Percentiles rank a stretch among this genome's conserved stretches.
Conservation (phyloP, 1,140 invertebrate species). For the Drosophila sechellia region DNA sequence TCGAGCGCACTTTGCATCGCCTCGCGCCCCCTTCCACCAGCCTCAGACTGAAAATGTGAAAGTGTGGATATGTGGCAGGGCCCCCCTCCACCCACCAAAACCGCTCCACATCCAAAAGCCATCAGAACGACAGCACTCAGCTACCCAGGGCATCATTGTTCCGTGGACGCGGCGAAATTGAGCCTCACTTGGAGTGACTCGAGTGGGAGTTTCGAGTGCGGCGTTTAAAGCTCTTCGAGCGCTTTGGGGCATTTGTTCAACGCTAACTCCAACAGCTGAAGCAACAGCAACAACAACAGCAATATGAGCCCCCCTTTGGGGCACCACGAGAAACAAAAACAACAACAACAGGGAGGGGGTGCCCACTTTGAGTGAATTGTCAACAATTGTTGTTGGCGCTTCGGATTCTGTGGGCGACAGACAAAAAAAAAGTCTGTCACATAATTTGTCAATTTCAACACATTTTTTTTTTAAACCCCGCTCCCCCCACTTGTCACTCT, state of each 20-base stretch:
- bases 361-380: constrained; percentile 77
- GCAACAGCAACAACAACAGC: constrained; percentile 26
- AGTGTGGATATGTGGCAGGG: not conserved
- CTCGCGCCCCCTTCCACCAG: constrained; percentile 59
- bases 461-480: constrained; percentile 40
- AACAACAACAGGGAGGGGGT: constrained; percentile 17
- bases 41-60: constrained; percentile 46
- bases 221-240: constrained; percentile 78
- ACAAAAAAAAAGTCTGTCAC: constrained; percentile 81
- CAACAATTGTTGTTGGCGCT: constrained; percentile 80
- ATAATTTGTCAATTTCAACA: constrained; percentile 82
- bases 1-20: constrained; percentile 75
- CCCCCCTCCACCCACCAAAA: not conserved
- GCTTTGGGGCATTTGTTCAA: constrained; percentile 80
- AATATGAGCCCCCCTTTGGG: constrained; percentile 1
- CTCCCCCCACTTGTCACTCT: not conserved
- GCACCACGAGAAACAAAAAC: constrained; percentile 2
- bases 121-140: constrained; percentile 10
- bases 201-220: constrained; percentile 53
- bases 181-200: constrained; percentile 63
- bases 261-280: constrained; percentile 57
- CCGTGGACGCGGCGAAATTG: constrained; percentile 69
- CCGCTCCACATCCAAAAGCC: not conserved
- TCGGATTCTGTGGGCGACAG: constrained; percentile 66
- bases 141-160: constrained; percentile 60